A percentile compares a stretch with the other conserved stretches of the same genome.
Conservation (phyloP, 2,113 vertebrate genomes). For the Pelecanoides urinatrix region DNA sequence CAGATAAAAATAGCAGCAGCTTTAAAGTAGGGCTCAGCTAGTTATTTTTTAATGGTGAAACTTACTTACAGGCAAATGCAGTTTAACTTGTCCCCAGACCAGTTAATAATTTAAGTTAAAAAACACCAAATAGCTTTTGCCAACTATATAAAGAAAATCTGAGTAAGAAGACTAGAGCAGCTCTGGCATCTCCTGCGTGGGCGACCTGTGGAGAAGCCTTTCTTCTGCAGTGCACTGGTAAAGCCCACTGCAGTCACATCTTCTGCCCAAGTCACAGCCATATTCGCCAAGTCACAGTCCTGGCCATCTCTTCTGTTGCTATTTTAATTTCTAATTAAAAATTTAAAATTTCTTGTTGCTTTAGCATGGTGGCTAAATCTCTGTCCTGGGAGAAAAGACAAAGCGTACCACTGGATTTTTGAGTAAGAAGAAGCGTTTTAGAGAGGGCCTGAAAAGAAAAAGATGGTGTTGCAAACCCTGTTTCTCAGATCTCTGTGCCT, state of each 20-base stretch:
- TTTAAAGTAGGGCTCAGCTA: background rate
- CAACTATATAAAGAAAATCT: background rate
- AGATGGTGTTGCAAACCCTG: accelerated
- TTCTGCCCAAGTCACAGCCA: background rate
- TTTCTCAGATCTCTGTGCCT: background rate
- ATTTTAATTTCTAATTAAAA: constrained; percentile 14
- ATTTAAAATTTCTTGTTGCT: background rate
- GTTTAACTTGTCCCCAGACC: background rate
- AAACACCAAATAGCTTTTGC: background rate
- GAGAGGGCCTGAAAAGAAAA: background rate
- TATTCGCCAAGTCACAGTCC: background rate
- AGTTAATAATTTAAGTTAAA: constrained; percentile 40
- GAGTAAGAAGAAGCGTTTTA: background rate
- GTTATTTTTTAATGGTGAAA: constrained; percentile 32
- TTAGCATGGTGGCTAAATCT: background rate
- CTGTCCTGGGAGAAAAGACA: background rate
- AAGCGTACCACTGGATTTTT: background rate
- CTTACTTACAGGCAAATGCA: constrained; percentile 4
- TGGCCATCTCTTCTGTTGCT: background rate
- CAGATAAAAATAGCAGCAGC: constrained; percentile 2
- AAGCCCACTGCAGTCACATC: background rate
- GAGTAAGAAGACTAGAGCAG: background rate
- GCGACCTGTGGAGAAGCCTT: accelerated
- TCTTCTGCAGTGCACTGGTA: accelerated
- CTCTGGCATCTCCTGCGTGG: background rate